These are phyloP conservation scores for Etia nguti DNA, from an alignment of 2,113 vertebrate genomes.

Conservation along the genomic window DNA sequence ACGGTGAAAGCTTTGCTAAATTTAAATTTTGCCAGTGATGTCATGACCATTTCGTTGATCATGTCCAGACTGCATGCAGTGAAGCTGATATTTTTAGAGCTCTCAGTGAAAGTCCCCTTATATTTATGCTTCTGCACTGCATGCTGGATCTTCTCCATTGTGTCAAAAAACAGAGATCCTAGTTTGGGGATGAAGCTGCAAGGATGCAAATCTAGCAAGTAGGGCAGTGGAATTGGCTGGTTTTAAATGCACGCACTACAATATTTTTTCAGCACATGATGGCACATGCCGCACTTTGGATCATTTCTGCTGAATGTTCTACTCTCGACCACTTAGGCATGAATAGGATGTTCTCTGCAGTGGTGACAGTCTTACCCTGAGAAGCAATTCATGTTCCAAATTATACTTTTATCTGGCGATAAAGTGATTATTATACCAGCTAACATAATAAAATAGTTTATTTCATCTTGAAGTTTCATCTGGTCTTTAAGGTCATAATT, in stretches of 20 bases:
- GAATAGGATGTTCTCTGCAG: not conserved
- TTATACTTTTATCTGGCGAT: not conserved
- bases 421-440: not conserved
- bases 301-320: not conserved
- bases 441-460: not conserved
- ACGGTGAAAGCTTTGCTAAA: not conserved
- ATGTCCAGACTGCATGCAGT: not conserved
- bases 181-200: not conserved
- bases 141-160: fast-evolving
- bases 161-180: not conserved
- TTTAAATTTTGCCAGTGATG: not conserved
- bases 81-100: not conserved
- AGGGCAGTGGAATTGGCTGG: fast-evolving
- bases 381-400: not conserved
- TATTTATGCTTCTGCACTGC: fast-evolving
- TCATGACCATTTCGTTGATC: not conserved
- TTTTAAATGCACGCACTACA: not conserved
- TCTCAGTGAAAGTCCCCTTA: not conserved
- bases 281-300: not conserved
- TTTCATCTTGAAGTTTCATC: not conserved
- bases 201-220: not conserved
- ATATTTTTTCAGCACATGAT: not conserved
- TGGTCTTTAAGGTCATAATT: not conserved
- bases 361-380: not conserved
- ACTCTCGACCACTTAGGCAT: not conserved